Conservation (phyloP, 2,888 invertebrate genomes). For the Eremobia ochroleuca region DNA sequence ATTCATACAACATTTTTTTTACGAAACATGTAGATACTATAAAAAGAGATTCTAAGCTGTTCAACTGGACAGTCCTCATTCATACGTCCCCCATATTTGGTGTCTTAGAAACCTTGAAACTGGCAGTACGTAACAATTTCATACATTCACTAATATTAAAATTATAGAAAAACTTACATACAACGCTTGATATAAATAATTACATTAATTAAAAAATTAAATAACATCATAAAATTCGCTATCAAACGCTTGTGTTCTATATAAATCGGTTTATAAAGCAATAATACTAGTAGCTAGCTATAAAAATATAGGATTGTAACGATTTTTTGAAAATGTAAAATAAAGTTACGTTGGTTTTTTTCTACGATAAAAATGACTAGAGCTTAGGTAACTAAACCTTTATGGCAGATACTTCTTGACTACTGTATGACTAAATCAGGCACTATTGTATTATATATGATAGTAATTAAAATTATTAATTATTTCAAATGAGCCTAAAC, state of each 20-base stretch:
- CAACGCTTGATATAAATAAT: slow-evolving; percentile 79
- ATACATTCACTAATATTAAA: slow-evolving; percentile 77
- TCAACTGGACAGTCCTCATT: slow-evolving; percentile 77
- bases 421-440: slow-evolving; percentile 27
- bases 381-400: slow-evolving; percentile 26
- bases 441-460: slow-evolving; percentile 21
- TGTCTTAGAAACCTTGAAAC: slow-evolving; percentile 87
- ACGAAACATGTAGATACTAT: slow-evolving; percentile 52
- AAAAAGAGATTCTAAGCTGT: slow-evolving; percentile 68
- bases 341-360: background rate
- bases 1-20: slow-evolving; percentile 41
- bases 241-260: slow-evolving; percentile 80
- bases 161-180: slow-evolving; percentile 73
- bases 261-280: slow-evolving; percentile 77
- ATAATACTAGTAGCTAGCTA: slow-evolving; percentile 73
- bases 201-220: slow-evolving; percentile 74
- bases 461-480: slow-evolving; percentile 12
- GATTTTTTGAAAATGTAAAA: slow-evolving; percentile 47
- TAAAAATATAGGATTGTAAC: slow-evolving; percentile 72
- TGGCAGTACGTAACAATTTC: slow-evolving; percentile 86
- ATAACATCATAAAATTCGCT: slow-evolving; percentile 82
- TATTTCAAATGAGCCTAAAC: background rate
- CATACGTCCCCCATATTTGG: slow-evolving; percentile 80
- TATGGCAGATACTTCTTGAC: slow-evolving; percentile 19
- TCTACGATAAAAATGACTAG: slow-evolving; percentile 42